Base-by-base conservation (phyloP, 2,113 vertebrate species). In the Zootoca vivipara region DNA sequence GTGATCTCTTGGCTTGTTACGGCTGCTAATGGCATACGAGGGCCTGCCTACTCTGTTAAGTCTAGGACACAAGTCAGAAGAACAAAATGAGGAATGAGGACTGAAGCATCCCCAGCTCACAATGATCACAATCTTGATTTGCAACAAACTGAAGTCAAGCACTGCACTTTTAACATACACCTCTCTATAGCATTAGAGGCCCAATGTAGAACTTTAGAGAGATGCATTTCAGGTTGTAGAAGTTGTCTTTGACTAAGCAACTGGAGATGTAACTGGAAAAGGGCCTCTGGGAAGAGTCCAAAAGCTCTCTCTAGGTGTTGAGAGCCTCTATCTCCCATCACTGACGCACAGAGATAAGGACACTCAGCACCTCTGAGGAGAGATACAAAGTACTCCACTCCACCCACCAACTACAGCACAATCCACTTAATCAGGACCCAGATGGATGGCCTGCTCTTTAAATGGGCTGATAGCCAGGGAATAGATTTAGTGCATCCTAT, bases 401-500 rank as follows among this genome's bases (percentile, higher is more conserved):
- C 85, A 87, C n/a, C 52, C 90, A 81, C 33, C 88, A 20, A 82
- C 87, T 91, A 88, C 24, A 1, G 8, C 35, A 89, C 35, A 86
- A 85, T 89, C 79, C 46, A 90, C 42, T 89, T 88, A 93, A 90
- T 91, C 82, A 91, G n/a, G 35, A 78, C 56, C 78, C 52, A 83
- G 35, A 93, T 85, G 87, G 52, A 89, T 75, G 65, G 84, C 78
- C 92, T 93, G 89, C 80, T 92, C 90, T 89, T 86, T 90, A 78
- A 83, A 86, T 86, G 88, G 91, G 92, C 90, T 90, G 0, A 0
- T 28, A 92, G 89, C 89, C 90, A 95, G 80, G 58, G 69, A 93
- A 90, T 92, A 94, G 90, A 90, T 92, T 91, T 92, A 92, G 91
- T 83, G 87, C 0, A 1, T 85, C 0, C 0, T 46, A 73, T 91